Conservation (phyloP, 2,888 invertebrate genomes). For the Onchidella celtica region DNA sequence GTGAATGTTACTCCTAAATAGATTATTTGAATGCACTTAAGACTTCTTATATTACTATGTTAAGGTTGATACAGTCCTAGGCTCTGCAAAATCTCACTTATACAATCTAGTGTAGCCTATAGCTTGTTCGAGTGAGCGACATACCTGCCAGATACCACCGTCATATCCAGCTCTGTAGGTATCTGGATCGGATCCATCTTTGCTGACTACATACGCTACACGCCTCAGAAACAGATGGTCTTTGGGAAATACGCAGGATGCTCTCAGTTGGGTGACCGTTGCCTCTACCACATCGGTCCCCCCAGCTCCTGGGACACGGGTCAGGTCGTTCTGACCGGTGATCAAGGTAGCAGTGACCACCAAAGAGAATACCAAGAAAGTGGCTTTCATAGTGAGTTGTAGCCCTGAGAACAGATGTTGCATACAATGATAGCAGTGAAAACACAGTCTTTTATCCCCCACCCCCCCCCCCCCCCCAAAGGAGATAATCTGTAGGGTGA, state of each 20-base stretch:
- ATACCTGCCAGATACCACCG: constrained; percentile 50
- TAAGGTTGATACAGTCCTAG: no score
- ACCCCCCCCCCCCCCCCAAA: no score
- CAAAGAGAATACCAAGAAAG: neutral
- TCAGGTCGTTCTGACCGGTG: constrained; percentile 13
- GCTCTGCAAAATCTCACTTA: no score
- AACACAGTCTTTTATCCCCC: no score
- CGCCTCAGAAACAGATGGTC: constrained; percentile 43
- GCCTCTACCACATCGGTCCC: constrained; percentile 21
- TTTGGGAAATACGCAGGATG: constrained; percentile 14
- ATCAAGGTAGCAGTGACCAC: neutral
- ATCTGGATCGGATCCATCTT: constrained; percentile 41
- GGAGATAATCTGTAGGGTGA: no score
- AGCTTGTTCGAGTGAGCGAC: no score
- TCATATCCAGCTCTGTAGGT: constrained; percentile 42
- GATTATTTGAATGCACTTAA: no score
- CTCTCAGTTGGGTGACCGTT: neutral
- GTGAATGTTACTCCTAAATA: no score
- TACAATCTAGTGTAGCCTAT: no score
- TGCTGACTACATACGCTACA: constrained; percentile 38
- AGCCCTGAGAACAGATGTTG: no score
- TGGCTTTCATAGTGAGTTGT: neutral
- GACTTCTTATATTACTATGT: no score
- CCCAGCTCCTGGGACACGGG: neutral
- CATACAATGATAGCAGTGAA: no score